Conservation (phyloP, 2,113 vertebrate species). For the Vimba vimba region DNA sequence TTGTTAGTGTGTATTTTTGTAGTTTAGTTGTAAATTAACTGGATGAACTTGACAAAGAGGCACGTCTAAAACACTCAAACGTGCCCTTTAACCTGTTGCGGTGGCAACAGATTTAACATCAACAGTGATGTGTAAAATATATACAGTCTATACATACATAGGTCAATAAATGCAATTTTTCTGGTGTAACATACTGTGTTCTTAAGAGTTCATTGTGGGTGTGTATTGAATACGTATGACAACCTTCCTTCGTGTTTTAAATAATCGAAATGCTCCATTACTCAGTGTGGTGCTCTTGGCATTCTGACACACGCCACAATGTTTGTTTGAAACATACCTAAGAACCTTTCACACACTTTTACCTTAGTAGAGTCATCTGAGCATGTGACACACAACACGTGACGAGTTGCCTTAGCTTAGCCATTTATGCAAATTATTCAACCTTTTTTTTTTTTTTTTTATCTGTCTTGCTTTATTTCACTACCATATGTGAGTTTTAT, state of each 20-base stretch:
- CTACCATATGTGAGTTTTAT: not conserved
- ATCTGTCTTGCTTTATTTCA: conserved; percentile 2
- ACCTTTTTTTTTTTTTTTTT: not conserved
- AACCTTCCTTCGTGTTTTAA: conserved; percentile 26
- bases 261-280: conserved; percentile 42
- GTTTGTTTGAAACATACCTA: conserved; percentile 60
- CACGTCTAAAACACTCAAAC: not conserved
- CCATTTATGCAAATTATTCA: conserved; percentile 21
- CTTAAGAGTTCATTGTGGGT: conserved; percentile 43
- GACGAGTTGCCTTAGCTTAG: not conserved
- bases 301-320: conserved; percentile 40
- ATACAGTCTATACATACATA: not conserved
- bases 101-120: not conserved
- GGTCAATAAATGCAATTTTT: not conserved
- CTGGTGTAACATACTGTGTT: not conserved
- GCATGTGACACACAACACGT: conserved; percentile 57
- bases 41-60: not conserved
- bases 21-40: conserved; percentile 26
- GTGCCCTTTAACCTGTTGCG: not conserved
- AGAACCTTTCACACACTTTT: conserved; percentile 68
- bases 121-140: not conserved
- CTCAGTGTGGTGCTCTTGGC: conserved; percentile 44
- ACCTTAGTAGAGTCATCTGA: conserved; percentile 32
- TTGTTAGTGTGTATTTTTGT: not conserved
- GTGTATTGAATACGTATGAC: conserved; percentile 41